Base-by-base conservation (phyloP, 2,113 vertebrate species). In the Melanostigma gelatinosum region DNA sequence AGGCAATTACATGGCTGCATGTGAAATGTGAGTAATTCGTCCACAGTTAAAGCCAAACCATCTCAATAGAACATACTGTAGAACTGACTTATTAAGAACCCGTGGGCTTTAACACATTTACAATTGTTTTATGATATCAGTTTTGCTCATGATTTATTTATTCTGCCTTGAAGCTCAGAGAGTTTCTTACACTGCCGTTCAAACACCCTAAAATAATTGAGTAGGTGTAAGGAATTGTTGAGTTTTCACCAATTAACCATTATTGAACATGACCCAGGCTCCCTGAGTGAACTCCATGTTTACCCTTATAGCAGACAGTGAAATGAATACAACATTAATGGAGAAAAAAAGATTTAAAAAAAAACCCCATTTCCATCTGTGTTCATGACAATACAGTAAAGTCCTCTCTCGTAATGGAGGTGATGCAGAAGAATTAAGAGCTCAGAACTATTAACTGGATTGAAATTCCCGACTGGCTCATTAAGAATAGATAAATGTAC, bases 181-280 rank as follows among this genome's bases (percentile, higher is more conserved):
- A 54, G 4, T 36, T 44, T 58, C 34, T 55, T 27, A 67, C 34
- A 24, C 48, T 10, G n/a, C 42, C 48, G 32, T 57, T 79, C 29
- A 77, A 83, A 71, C 16, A 24, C 40, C 38, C 69, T n/a, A n/a
- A 80, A 85, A 83, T 77, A 82, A 72, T 16, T 48, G 24, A 81
- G 65, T 40, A 50, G 65, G 42, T 55, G 68, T 63, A 24, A 73
- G 38, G 55, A 58, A 24, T 40, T 77, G 20, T 40, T 42, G 27
- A 38, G 29, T 61, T 78, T 77, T 66, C 60, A 44, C 29, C 44
- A 16, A 44, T 46, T 73, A 44, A 27, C 50, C 54, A n/a, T 79
- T 79, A 76, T 72, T 71, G 22, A 69, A 42, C 66, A 75, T 27
- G 36, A 62, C 44, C 48, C 61, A 3, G 12, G n/a, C 63, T 77